These are phyloP conservation scores for Gorsachius goisagi DNA, from an alignment of 2,113 vertebrate genomes.

Conservation along the genomic window DNA sequence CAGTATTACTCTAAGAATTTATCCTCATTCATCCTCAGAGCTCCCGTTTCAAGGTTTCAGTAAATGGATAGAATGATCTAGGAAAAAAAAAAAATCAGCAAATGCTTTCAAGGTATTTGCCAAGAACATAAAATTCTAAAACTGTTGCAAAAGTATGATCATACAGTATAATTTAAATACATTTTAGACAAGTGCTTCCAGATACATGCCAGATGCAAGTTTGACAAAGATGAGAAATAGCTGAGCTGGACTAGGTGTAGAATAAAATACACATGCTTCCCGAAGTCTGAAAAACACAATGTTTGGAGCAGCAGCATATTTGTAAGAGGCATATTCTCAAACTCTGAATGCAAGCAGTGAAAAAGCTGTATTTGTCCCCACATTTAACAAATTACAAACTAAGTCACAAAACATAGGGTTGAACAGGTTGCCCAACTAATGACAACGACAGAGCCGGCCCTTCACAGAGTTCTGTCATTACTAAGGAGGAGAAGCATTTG, in stretches of 20 bases:
- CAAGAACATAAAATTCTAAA: background rate
- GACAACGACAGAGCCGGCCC: background rate
- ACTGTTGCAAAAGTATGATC: background rate
- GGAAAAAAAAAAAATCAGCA: background rate
- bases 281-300: background rate
- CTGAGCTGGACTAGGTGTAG: background rate
- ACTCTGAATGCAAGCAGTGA: background rate
- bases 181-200: background rate
- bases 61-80: background rate
- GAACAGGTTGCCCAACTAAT: background rate
- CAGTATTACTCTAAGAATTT: background rate
- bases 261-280: background rate
- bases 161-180: fast-evolving
- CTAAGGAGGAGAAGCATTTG: background rate
- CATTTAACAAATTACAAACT: background rate
- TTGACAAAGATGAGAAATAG: background rate
- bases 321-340: background rate
- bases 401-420: background rate
- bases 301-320: background rate
- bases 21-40: background rate
- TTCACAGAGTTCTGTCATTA: background rate
- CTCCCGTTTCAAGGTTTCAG: background rate
- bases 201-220: background rate
- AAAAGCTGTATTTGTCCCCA: background rate
- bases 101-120: background rate